Conservation (phyloP, 2,113 vertebrate genomes). For the Uria lomvia region DNA sequence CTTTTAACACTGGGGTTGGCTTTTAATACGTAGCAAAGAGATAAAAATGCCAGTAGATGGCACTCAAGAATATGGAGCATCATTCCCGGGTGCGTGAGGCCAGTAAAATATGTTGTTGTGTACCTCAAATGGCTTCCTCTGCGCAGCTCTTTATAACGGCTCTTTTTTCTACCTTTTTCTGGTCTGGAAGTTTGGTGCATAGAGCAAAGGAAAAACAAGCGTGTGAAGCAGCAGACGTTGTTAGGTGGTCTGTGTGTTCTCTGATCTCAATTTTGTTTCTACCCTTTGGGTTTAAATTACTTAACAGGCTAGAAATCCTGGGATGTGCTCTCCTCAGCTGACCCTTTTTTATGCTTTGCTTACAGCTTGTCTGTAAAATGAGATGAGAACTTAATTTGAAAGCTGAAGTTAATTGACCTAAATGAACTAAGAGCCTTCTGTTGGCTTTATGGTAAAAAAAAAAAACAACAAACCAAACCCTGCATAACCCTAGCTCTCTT, state of each 20-base stretch:
- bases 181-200: background rate
- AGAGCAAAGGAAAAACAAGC: background rate
- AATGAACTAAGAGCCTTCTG: constrained; percentile 55
- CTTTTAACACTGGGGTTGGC: background rate
- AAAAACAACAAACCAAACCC: background rate
- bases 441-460: background rate
- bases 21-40: background rate
- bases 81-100: background rate
- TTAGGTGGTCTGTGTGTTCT: background rate
- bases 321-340: constrained; percentile 29
- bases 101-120: background rate
- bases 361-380: constrained; percentile 45
- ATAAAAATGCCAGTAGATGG: constrained; percentile 59
- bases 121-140: constrained; percentile 44
- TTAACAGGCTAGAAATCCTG: background rate
- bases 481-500: background rate
- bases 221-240: background rate
- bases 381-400: constrained; percentile 58
- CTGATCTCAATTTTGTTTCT: background rate
- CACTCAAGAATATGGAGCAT: constrained; percentile 53
- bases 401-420: constrained; percentile 60
- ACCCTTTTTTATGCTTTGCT: constrained; percentile 53
- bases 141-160: background rate
- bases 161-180: background rate
- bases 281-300: constrained; percentile 22